These are phyloP conservation scores for Pipistrellus pipistrellus DNA, from an alignment of 2,797 vertebrate species.

Conservation along the genomic window DNA sequence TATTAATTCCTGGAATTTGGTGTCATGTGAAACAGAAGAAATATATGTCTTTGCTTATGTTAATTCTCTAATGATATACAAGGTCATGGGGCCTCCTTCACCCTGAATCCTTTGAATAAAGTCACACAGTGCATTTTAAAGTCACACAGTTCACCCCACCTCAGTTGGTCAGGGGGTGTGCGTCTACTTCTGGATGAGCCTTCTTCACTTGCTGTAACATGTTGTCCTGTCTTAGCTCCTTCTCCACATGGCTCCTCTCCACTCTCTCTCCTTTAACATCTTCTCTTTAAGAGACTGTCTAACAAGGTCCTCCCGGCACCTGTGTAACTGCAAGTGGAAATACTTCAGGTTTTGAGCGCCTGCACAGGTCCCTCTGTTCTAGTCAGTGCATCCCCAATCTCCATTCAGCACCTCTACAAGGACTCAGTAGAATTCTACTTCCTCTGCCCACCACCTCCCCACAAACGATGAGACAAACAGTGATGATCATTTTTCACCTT, in stretches of 20 bases:
- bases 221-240: not conserved
- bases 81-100: not conserved
- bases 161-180: not conserved
- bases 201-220: not conserved
- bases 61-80: not conserved
- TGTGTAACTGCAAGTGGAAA: not conserved
- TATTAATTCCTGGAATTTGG: slow-evolving; percentile 33
- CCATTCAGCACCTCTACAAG: not conserved
- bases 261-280: not conserved
- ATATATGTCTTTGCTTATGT: not conserved
- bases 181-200: not conserved
- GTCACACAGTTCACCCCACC: not conserved
- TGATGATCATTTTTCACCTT: not conserved
- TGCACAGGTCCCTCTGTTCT: not conserved
- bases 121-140: not conserved
- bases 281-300: not conserved
- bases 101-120: not conserved
- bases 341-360: not conserved
- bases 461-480: not conserved
- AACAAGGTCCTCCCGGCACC: not conserved
- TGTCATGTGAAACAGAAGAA: not conserved
- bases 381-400: not conserved
- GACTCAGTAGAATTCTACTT: not conserved
- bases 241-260: not conserved
- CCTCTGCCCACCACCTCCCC: not conserved